Evolutionary conservation across 2,888 invertebrate genomes (phyloP), one percentile per base, ranked within the genome.

Genomic region (Elmis aenea): DNA sequence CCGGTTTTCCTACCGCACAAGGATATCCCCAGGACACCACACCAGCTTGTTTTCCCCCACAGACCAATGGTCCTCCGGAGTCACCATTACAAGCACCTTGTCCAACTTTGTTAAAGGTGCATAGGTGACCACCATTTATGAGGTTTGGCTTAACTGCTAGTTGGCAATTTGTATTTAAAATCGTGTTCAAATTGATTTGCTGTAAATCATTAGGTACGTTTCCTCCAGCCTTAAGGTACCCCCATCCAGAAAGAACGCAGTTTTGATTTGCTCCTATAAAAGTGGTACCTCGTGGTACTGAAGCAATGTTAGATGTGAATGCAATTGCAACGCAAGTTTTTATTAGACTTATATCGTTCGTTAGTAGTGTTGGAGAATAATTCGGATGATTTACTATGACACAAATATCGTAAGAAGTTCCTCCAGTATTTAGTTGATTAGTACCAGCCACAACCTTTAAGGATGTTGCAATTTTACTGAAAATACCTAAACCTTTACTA

Each of bases 321-420:
- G 62, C 60, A 2, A 82, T 70, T 13, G 70, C 67, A 0, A 68
- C 52, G 1, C 69, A 59, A 15, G 84, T 66, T 51, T 75, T 75
- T 3, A 86, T 54, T 2, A 86, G 58, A 0, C 83, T 85, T 37
- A 86, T 81, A 50, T 86, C 85, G 54, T 85, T 77, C 28, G 66
- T 61, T 21, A 72, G 70, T 11, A 59, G 38, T 9, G 33, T 26
- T 36, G 14, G 68, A 48, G n/a, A 60, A 57, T 31, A 70, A 67
- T 24, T 73, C 74, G 0, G 64, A 51, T 21, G 70, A 66, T 38
- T 75, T 74, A 2, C 57, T 47, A 72, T 57, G 39, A 68, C 69
- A 0, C 69, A 59, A 14, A 73, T 66, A 33, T 64, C 59, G 53
- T 76, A 72, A 0, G 57, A 51, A 1, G 57, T 61, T 0, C 73